These are phyloP conservation scores for Cyanistes caeruleus DNA, from an alignment of 2,113 vertebrate genomes.

Conservation along the genomic window DNA sequence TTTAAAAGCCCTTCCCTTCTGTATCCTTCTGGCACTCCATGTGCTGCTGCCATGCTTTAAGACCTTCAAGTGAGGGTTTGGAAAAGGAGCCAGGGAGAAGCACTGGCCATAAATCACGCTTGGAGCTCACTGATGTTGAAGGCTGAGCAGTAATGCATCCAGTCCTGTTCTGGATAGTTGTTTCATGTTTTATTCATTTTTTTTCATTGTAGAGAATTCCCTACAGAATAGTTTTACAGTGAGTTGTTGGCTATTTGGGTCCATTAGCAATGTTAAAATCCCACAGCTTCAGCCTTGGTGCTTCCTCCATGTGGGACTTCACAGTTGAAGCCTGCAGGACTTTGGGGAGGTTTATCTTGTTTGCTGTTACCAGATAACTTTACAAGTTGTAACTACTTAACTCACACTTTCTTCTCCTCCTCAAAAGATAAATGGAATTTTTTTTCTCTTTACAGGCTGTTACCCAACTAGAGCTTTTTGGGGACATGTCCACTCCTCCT, in stretches of 20 bases:
- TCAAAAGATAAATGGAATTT: not conserved
- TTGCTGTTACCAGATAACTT: not conserved
- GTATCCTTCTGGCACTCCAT: not conserved
- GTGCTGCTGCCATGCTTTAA: not conserved
- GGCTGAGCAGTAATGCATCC: not conserved
- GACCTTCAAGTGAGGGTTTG: not conserved
- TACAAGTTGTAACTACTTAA: not conserved
- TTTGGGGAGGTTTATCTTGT: not conserved
- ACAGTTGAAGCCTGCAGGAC: not conserved
- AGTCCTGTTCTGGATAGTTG: not conserved
- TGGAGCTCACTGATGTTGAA: not conserved
- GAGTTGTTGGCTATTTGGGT: not conserved
- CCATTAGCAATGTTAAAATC: not conserved
- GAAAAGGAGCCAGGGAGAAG: not conserved
- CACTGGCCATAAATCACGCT: not conserved
- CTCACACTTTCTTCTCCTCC: not conserved
- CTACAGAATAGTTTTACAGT: not conserved
- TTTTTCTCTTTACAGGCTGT: slow-evolving; percentile 86
- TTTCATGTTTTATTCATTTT: not conserved
- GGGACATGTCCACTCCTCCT: slow-evolving; percentile 98
- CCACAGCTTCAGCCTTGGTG: not conserved
- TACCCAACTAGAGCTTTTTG: slow-evolving; percentile 98
- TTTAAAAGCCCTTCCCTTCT: not conserved
- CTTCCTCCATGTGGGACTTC: not conserved
- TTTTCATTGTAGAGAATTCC: not conserved